Conservation (phyloP, 2,113 vertebrate genomes). For the Kryptolebias marmoratus region DNA sequence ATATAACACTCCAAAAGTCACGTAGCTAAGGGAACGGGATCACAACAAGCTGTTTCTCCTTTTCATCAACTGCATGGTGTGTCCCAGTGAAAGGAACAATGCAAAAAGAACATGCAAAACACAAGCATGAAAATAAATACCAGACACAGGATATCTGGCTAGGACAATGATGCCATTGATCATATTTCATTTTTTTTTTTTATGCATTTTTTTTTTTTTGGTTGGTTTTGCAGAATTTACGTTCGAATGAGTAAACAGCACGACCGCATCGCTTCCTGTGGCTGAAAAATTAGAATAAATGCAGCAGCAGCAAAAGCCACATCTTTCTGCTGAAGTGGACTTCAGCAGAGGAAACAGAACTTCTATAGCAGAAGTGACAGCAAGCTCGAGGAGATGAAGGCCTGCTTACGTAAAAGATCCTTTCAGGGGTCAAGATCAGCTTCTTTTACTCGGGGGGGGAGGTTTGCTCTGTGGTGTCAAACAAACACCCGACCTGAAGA, state of each 20-base stretch:
- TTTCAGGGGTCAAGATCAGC: slow-evolving; percentile 31
- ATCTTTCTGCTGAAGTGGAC: slow-evolving; percentile 16
- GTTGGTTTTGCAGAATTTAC: background rate
- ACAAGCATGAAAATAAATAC: background rate
- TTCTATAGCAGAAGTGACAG: slow-evolving; percentile 26
- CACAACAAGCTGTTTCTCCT: background rate
- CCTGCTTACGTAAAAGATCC: slow-evolving; percentile 24
- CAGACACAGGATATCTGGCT: background rate
- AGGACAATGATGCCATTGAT: background rate
- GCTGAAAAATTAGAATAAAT: slow-evolving; percentile 4
- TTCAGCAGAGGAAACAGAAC: slow-evolving; percentile 27
- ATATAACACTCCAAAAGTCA: background rate
- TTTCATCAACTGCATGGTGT: background rate
- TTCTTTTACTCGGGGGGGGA: background rate
- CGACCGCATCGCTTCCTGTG: background rate
- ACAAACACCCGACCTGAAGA: slow-evolving; percentile 26
- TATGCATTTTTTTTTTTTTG: too few species aligned
- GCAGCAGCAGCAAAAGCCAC: slow-evolving; percentile 5
- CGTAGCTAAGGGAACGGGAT: background rate
- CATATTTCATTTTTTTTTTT: too few species aligned
- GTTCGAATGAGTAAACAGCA: background rate
- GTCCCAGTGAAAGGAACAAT: background rate
- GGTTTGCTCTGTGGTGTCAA: slow-evolving; percentile 20
- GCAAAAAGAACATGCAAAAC: background rate
- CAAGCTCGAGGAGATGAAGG: slow-evolving; percentile 16